These are phyloP conservation scores for Forbesichthys agassizii DNA, from an alignment of 2,113 vertebrate genomes.

Conservation along the genomic window DNA sequence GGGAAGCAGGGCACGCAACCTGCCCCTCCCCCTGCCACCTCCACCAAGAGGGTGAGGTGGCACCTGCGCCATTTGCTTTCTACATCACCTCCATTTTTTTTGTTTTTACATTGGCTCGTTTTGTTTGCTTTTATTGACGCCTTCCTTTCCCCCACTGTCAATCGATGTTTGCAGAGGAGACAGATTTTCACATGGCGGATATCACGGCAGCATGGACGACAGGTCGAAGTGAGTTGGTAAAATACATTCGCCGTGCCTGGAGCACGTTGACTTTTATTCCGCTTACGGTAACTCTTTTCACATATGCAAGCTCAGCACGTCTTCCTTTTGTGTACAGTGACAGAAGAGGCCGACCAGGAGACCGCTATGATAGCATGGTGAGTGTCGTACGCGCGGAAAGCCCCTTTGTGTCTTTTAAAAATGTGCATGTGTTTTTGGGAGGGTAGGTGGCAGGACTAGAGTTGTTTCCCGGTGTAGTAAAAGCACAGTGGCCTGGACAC, in stretches of 20 bases:
- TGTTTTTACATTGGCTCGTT: not conserved
- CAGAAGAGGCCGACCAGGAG: conserved; percentile 87
- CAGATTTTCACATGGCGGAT: conserved; percentile 75
- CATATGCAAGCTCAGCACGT: conserved; percentile 3
- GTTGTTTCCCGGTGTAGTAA: conserved; percentile 58
- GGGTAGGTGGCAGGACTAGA: conserved; percentile 18
- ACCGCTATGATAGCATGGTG: conserved; percentile 96
- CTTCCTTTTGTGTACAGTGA: conserved; percentile 73
- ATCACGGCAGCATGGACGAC: conserved; percentile 76
- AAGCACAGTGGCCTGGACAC: conserved; percentile 49
- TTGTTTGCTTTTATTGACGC: not conserved
- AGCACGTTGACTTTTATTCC: not conserved
- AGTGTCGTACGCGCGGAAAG: conserved; percentile 38
- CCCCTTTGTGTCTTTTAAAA: conserved; percentile 2
- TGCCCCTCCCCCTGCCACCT: conserved; percentile 92
- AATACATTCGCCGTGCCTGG: not conserved
- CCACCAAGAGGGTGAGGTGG: conserved; percentile 89
- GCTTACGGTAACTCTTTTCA: not conserved
- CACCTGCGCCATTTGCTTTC: not conserved
- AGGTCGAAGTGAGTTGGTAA: conserved; percentile 68
- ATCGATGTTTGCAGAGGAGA: conserved; percentile 71
- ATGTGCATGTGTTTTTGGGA: conserved; percentile 30
- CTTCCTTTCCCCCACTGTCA: not conserved
- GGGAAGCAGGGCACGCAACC: conserved; percentile 90
- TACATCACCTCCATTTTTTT: not conserved